Evolutionary conservation across 2,888 invertebrate genomes (phyloP).

Genomic region (Torymus aiolomorphi): DNA sequence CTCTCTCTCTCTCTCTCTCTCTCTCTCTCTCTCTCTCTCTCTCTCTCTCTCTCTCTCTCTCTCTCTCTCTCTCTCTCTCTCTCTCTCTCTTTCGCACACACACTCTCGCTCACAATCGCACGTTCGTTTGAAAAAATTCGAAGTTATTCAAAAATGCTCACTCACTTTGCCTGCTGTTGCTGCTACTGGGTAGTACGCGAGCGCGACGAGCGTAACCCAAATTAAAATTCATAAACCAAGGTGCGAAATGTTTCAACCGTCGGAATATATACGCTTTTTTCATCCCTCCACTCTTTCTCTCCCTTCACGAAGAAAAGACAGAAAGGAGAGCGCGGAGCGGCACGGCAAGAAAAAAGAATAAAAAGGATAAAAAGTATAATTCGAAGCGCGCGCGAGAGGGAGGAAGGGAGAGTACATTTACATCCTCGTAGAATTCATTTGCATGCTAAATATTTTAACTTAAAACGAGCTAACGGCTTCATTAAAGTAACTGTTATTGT

Average conservation of each 20-base stretch:
- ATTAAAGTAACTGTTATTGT: conserved; percentile 50
- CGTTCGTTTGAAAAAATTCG: conserved; percentile 13
- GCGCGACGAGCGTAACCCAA: conserved; percentile 12
- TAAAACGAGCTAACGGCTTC: conserved; percentile 48
- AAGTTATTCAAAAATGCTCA: conserved; percentile 32
- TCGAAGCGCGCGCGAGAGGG: conserved; percentile 6
- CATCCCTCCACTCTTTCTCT: neutral
- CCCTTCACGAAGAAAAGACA: neutral
- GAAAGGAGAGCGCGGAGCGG: conserved; percentile 15
- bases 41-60: too few relatives aligned
- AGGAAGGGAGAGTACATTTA: conserved; percentile 33
- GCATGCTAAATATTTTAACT: conserved; percentile 50
- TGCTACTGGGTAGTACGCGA: too few relatives aligned
- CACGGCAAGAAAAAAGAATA: conserved; percentile 37
- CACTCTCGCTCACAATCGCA: neutral
- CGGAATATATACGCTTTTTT: conserved; percentile 11
- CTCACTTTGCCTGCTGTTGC: neutral
- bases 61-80: too few relatives aligned
- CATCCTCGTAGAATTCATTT: conserved; percentile 52
- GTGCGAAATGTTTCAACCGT: conserved; percentile 32
- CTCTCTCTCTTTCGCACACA: too few relatives aligned
- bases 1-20: too few relatives aligned
- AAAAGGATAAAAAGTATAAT: conserved; percentile 33
- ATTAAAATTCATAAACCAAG: conserved; percentile 52
- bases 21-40: too few relatives aligned